Base-by-base conservation (phyloP, 2,797 vertebrate species). In the Argyrosomus regius region DNA sequence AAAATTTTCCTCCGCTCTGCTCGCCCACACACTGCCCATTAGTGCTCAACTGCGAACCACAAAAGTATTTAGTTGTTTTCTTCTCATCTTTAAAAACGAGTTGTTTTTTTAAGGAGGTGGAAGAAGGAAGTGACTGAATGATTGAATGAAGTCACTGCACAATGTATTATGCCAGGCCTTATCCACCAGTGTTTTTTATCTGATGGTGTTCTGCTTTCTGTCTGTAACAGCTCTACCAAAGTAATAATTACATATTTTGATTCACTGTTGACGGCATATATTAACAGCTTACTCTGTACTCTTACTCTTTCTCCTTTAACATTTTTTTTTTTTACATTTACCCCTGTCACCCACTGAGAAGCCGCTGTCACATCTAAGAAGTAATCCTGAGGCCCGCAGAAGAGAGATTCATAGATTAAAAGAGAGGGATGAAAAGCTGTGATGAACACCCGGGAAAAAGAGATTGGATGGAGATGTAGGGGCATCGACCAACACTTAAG, bases 391-490 rank as follows among this genome's bases (percentile, higher is more conserved):
- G 69, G 46, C 60, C 73, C 41, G 65, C 79, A 69, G 71, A 72
- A 24, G 58, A 75, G 63, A 59, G 68, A 83, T 76, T 71, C 63
- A 75, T 60, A 57, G 78, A 82, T 73, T 78, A 77, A 87, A 79
- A 68, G 68, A 59, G 24, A 64, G 43, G 52, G 50, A 80, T 80
- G 62, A 79, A 70, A 84, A 73, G 70, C 80, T 53, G 35, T 69
- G 76, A 88, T 85, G 84, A 91, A 91, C 82, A 88, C 80, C 5
- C n/a, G 24, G 56, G 69, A 74, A 56, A 75, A 78, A 79, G 66
- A 88, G 79, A 89, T 78, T 89, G 91, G 80, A 85, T 80, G 63
- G 86, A 84, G 87, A 87, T 88, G 82, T 66, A 70, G 77, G 73
- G 74, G 75, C 80, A 88, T 88, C 77, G 84, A 86, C 85, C 31